A percentile compares a stretch with the other conserved stretches of the same genome.
These are phyloP conservation scores for Campylorhamphus procurvoides DNA, from an alignment of 2,113 vertebrate species.

Conservation along the genomic window DNA sequence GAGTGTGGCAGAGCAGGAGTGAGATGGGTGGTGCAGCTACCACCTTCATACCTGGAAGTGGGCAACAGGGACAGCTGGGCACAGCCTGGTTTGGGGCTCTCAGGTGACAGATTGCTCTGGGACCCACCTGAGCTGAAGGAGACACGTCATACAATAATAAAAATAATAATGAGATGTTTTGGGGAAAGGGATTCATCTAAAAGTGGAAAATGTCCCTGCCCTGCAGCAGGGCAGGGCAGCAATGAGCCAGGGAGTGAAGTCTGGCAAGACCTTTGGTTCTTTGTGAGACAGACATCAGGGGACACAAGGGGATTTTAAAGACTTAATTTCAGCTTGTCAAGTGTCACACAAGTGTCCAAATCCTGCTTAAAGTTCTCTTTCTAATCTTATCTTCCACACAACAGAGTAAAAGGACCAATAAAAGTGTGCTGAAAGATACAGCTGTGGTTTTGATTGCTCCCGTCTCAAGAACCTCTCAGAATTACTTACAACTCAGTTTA, in stretches of 20 bases:
- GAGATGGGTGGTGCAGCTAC: not conserved
- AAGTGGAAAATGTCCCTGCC: not conserved
- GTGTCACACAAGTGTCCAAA: not conserved
- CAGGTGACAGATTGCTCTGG: not conserved
- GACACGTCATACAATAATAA: not conserved
- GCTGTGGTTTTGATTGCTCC: not conserved
- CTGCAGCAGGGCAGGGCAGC: not conserved
- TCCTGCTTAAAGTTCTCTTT: not conserved
- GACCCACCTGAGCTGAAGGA: not conserved
- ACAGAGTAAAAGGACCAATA: not conserved
- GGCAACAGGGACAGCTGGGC: not conserved
- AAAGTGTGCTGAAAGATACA: not conserved
- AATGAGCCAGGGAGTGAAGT: fast-evolving
- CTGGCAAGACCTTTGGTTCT: not conserved
- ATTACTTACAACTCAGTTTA: not conserved
- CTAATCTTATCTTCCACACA: not conserved
- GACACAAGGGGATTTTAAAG: not conserved
- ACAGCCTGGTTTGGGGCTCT: not conserved
- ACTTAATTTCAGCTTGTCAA: not conserved
- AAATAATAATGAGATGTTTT: not conserved
- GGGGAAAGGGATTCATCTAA: not conserved
- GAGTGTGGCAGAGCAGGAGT: not conserved
- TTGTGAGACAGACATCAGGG: not conserved
- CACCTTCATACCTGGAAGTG: not conserved
- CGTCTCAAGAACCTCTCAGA: not conserved